Conservation (phyloP, 2,113 vertebrate genomes). For the Myrmecophaga tridactyla region DNA sequence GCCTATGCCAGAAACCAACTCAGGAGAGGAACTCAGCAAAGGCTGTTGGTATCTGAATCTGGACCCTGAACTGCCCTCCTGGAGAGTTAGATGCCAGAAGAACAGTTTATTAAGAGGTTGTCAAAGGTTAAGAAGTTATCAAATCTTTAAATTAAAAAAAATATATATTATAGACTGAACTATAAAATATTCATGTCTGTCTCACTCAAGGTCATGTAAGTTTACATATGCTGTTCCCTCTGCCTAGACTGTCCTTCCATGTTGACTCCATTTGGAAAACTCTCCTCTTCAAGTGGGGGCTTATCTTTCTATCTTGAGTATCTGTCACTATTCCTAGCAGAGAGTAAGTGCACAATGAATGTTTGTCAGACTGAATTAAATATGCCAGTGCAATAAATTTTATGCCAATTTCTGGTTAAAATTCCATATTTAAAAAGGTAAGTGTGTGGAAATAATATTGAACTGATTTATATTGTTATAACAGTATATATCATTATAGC, state of each 20-base stretch:
- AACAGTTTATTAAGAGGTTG: not conserved
- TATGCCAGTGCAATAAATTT: not conserved
- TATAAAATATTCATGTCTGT: not conserved
- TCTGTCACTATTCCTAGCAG: not conserved
- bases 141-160: not conserved
- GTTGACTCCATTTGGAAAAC: not conserved
- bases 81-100: not conserved
- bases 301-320: not conserved
- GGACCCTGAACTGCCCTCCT: not conserved
- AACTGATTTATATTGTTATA: not conserved
- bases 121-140: slow-evolving; percentile 26
- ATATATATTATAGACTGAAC: not conserved
- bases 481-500: not conserved
- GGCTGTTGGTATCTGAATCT: not conserved
- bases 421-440: not conserved
- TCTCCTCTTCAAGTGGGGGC: not conserved
- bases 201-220: not conserved
- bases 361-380: not conserved
- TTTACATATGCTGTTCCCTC: slow-evolving; percentile 15
- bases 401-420: not conserved
- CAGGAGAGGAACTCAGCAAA: not conserved
- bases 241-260: not conserved
- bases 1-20: not conserved
- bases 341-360: not conserved
- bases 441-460: not conserved